Percentiles rank a stretch among this genome's conserved stretches.
phyloP scores from a whole-genome alignment of 2,113 vertebrate species.

The Ptyas mucosa region DNA sequence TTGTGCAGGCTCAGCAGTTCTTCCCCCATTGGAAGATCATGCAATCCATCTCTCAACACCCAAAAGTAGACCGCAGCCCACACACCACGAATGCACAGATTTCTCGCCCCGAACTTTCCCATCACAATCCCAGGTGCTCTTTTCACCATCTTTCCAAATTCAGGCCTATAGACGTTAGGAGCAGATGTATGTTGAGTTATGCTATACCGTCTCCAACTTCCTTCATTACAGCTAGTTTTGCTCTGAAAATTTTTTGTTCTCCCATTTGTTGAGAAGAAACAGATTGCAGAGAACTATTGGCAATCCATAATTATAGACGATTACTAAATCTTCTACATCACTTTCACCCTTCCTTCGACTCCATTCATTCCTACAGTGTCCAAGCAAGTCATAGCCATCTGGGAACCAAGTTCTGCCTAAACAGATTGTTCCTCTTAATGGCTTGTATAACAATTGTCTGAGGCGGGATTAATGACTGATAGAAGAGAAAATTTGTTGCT shows the following conservation, averaged over 20 bases:
- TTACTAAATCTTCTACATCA: neutral
- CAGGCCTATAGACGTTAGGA: neutral
- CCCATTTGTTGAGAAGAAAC: neutral
- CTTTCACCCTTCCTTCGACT: neutral
- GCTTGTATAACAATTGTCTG: neutral
- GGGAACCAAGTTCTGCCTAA: neutral
- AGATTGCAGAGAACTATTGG: neutral
- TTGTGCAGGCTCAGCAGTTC: neutral
- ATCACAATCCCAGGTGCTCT: neutral
- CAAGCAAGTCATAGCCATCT: neutral
- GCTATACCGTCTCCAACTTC: neutral
- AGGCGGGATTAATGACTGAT: no score
- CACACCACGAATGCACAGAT: neutral
- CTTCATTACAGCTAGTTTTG: neutral
- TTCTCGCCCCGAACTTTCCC: neutral
- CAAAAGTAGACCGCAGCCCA: neutral
- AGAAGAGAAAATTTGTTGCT: neutral
- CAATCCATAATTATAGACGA: neutral
- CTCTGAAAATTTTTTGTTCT: neutral
- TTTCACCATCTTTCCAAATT: neutral
- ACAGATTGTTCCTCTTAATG: neutral
- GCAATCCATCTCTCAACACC: neutral
- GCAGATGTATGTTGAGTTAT: neutral
- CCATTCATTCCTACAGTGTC: neutral
- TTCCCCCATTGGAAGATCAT: neutral